phyloP scores from a whole-genome alignment of 2,797 vertebrate species.

The Decapterus maruadsi region DNA sequence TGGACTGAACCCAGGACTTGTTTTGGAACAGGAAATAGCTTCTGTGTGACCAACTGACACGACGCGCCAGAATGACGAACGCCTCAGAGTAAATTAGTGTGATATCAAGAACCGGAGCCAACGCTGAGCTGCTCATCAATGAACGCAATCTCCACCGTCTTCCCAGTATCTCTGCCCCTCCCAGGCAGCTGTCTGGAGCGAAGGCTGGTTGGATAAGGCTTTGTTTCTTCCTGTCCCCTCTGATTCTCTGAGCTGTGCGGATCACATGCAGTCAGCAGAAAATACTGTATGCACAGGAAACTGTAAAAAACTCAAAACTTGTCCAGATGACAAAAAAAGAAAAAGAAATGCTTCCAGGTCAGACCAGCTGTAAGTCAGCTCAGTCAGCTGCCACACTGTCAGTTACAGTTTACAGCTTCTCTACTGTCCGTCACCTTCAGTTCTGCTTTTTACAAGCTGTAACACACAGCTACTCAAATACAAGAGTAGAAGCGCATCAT shows the following conservation, averaged over 20 bases:
- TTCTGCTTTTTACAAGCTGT: constrained; percentile 26
- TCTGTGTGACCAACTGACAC: constrained; percentile 60
- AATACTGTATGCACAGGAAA: constrained; percentile 69
- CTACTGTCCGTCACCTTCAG: neutral
- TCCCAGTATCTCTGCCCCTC: constrained; percentile 29
- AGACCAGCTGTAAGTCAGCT: constrained; percentile 41
- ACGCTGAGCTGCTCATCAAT: constrained; percentile 4
- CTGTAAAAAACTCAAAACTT: constrained; percentile 54
- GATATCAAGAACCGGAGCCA: constrained; percentile 19
- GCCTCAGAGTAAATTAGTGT: constrained; percentile 42
- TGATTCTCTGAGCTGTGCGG: constrained; percentile 42
- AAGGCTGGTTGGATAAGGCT: constrained; percentile 64
- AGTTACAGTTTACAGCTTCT: constrained; percentile 14
- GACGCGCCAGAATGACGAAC: constrained; percentile 24
- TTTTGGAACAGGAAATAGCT: constrained; percentile 62
- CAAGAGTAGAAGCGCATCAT: constrained; percentile 2
- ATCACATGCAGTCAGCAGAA: constrained; percentile 50
- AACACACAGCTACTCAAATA: constrained; percentile 25
- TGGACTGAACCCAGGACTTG: constrained; percentile 27
- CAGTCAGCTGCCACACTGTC: constrained; percentile 31
- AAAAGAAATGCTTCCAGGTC: constrained; percentile 49
- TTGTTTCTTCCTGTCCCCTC: constrained; percentile 56
- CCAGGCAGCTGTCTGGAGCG: constrained; percentile 58
- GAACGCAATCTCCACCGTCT: constrained; percentile 1
- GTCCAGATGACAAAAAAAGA: constrained; percentile 38